phyloP scores from a whole-genome alignment of 1,140 invertebrate species.

The Philotrypesis tridentata region DNA sequence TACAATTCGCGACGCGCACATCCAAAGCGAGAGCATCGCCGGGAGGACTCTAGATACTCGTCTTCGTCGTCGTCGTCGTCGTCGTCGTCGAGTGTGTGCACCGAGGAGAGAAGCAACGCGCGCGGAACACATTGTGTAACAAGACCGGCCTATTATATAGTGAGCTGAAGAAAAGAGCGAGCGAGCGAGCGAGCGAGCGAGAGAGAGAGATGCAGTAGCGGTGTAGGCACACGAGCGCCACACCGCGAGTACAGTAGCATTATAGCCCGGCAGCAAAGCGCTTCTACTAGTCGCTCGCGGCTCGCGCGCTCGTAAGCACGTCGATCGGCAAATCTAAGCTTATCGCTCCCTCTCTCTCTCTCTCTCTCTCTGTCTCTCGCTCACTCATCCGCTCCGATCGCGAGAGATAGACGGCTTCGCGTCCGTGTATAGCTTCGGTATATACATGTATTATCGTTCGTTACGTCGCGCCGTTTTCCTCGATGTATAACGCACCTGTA shows the following conservation, averaged over 20 bases:
- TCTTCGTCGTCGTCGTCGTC: too few species aligned
- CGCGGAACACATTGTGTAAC: conserved; percentile 18
- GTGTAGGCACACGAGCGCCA: conserved; percentile 36
- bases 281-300: conserved; percentile 35
- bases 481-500: too few species aligned
- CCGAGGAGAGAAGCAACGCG: neutral
- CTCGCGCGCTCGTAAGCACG: conserved; percentile 12
- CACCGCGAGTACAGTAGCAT: neutral
- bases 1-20: too few species aligned
- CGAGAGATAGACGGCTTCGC: too few species aligned
- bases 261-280: conserved; percentile 3
- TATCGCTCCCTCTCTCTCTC: too few species aligned
- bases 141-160: neutral
- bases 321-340: too few species aligned
- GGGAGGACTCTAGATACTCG: too few species aligned
- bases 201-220: neutral
- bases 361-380: too few species aligned
- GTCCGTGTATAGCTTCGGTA: too few species aligned
- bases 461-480: too few species aligned
- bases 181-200: neutral
- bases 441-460: too few species aligned
- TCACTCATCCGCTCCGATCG: neutral
- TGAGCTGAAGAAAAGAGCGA: neutral
- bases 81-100: neutral
- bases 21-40: too few species aligned